Evolutionary conservation across 2,888 invertebrate genomes (phyloP).

Genomic region (Lapara coniferarum): DNA sequence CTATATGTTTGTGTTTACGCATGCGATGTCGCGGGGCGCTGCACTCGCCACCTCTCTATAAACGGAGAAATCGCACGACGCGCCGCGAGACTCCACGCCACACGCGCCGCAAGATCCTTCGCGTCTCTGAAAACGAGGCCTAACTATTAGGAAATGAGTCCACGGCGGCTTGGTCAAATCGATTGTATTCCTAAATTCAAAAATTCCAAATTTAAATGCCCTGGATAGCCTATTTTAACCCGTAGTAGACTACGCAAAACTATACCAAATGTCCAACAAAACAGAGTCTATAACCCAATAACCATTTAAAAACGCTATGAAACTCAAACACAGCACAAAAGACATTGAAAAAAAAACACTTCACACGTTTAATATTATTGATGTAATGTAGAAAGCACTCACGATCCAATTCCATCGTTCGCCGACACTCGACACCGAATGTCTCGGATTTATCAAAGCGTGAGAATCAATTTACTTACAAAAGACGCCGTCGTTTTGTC

Average conservation of each 20-base stretch:
- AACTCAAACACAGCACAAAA: background rate
- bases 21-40: too few species aligned
- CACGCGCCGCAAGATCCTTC: too few species aligned
- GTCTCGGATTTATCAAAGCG: conserved; percentile 34
- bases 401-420: conserved; percentile 33
- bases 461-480: conserved; percentile 36
- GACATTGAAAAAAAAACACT: conserved; percentile 5
- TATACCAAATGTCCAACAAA: background rate
- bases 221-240: background rate
- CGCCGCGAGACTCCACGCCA: too few species aligned
- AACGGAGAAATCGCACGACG: too few species aligned
- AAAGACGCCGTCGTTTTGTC: conserved; percentile 29
- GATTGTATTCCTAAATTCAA: too few species aligned
- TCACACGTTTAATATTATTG: conserved; percentile 17
- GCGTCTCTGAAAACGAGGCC: too few species aligned
- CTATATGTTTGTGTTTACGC: too few species aligned
- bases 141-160: too few species aligned
- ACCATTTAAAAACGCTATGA: background rate
- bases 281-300: too few species aligned
- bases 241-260: background rate
- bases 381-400: conserved; percentile 17
- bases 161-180: too few species aligned
- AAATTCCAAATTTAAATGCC: background rate
- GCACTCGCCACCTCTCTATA: too few species aligned
- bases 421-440: conserved; percentile 30